phyloP scores from a whole-genome alignment of 2,113 vertebrate species.

The Alces alces region DNA sequence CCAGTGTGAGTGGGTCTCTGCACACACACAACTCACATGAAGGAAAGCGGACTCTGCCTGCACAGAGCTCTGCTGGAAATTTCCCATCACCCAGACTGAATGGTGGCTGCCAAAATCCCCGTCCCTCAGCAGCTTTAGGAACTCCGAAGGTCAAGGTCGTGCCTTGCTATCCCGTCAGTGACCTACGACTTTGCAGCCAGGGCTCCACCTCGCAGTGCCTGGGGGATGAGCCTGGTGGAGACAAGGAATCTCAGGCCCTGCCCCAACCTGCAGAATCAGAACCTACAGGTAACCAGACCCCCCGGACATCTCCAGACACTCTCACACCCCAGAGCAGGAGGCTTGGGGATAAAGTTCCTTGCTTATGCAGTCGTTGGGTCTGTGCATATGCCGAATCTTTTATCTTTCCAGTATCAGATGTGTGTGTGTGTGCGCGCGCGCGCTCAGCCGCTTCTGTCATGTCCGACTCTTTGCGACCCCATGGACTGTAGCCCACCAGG shows the following conservation, averaged over 20 bases:
- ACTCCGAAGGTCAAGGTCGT: neutral
- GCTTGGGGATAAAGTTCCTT: no score
- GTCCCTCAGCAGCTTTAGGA: neutral
- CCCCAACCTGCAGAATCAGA: neutral
- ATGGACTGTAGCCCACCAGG: neutral
- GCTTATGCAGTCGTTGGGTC: neutral
- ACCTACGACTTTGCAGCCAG: accelerated
- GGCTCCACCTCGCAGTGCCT: neutral
- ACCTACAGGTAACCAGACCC: neutral
- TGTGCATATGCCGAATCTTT: neutral
- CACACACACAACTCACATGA: accelerated
- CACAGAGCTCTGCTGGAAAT: neutral
- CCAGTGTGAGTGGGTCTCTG: neutral
- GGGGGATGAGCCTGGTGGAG: neutral
- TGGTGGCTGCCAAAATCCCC: neutral
- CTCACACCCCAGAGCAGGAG: neutral
- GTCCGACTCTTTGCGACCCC: neutral
- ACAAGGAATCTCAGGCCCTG: neutral
- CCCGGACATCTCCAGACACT: neutral
- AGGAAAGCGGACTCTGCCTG: neutral
- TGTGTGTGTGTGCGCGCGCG: neutral
- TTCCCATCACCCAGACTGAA: neutral
- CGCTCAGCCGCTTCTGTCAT: accelerated
- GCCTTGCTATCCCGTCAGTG: accelerated
- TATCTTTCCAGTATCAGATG: neutral